Evolutionary conservation across 2,797 vertebrate species (phyloP).

Genomic region (Peromyscus eremicus): DNA sequence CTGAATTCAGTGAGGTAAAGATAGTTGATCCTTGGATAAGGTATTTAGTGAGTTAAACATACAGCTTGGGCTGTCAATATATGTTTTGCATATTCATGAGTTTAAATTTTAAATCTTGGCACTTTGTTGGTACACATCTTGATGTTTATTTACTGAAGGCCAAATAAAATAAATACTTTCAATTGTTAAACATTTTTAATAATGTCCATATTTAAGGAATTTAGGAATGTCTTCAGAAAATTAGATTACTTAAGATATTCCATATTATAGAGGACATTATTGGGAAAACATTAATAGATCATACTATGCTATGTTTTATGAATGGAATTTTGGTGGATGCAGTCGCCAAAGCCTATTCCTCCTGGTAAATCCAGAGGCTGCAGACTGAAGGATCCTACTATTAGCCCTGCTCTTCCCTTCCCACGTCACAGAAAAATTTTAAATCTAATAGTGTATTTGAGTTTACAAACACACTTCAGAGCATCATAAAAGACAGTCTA

Average conservation of each 20-base stretch:
- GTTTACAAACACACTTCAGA: slow-evolving; percentile 4
- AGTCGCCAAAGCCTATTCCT: neutral
- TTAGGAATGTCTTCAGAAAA: slow-evolving; percentile 37
- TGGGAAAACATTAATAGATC: slow-evolving; percentile 43
- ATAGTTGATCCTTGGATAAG: slow-evolving; percentile 32
- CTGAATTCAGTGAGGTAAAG: slow-evolving; percentile 35
- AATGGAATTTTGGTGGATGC: slow-evolving; percentile 10
- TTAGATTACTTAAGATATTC: slow-evolving; percentile 38
- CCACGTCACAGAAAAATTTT: neutral
- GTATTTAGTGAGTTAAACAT: slow-evolving; percentile 26
- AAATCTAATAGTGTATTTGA: slow-evolving; percentile 30
- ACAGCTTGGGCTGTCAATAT: neutral
- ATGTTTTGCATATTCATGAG: slow-evolving; percentile 24
- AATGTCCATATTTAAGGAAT: slow-evolving; percentile 42
- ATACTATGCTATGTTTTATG: neutral
- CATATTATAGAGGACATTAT: neutral
- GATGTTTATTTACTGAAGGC: slow-evolving; percentile 13
- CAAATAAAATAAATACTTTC: slow-evolving; percentile 12
- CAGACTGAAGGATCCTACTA: neutral
- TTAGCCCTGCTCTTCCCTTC: neutral
- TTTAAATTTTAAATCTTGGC: slow-evolving; percentile 41
- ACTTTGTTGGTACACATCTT: slow-evolving; percentile 27
- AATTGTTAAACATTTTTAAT: slow-evolving; percentile 48
- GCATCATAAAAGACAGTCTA: neutral
- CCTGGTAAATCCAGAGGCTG: neutral